Evolutionary conservation across 23 tunicate species (phyloP).

Genomic region (Styela clava): DNA sequence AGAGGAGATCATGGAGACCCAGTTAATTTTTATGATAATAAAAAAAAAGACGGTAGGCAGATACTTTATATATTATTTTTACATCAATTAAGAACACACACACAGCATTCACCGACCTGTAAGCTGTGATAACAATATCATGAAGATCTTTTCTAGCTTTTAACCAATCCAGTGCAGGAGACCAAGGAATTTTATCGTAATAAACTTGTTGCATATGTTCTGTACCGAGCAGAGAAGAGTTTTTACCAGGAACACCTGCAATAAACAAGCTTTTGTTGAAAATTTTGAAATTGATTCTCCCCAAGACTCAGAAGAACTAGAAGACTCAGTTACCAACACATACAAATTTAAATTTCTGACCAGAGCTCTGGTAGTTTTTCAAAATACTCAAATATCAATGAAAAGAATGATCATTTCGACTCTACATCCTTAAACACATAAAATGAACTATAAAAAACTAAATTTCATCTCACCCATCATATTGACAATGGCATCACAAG

Average conservation of each 20-base stretch:
- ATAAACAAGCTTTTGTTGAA: too few species aligned
- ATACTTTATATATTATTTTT: too few species aligned
- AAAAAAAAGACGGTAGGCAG: too few species aligned
- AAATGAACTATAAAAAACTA: too few species aligned
- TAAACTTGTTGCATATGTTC: constrained; percentile 54
- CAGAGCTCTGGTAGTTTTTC: neutral
- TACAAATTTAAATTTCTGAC: neutral
- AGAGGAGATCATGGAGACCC: too few species aligned
- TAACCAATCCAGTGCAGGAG: constrained; percentile 63
- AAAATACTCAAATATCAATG: too few species aligned
- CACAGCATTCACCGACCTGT: too few species aligned
- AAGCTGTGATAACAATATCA: constrained; percentile 32
- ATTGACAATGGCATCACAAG: constrained; percentile 45
- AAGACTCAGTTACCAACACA: neutral
- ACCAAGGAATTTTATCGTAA: constrained; percentile 60
- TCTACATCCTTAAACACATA: too few species aligned
- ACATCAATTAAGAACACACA: too few species aligned
- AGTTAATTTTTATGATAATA: too few species aligned
- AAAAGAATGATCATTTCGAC: too few species aligned
- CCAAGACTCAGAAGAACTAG: neutral
- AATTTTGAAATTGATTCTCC: neutral
- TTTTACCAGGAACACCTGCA: constrained; percentile 59
- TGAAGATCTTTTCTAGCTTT: constrained; percentile 30
- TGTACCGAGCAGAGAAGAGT: constrained; percentile 34
- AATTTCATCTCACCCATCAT: constrained; percentile 52